Percentiles rank a stretch among this genome's conserved stretches.
Conservation (phyloP, 2,888 invertebrate species). For the Stenodera caucasica region DNA sequence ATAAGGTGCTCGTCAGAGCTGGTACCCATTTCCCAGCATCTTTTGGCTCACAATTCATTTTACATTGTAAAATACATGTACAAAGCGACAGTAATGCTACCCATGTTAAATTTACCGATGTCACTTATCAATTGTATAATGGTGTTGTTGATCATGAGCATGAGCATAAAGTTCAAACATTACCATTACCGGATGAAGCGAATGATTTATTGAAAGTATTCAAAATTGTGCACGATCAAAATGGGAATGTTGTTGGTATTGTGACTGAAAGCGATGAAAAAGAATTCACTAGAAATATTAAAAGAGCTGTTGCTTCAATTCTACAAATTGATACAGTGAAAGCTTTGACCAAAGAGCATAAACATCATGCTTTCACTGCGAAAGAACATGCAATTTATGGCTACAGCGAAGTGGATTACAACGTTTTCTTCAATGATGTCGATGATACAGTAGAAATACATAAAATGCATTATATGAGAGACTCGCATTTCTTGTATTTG, state of each 20-base stretch:
- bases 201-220: constrained; percentile 37
- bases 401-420: constrained; percentile 46
- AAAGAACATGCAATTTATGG: constrained; percentile 53
- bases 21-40: constrained; percentile 47
- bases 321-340: constrained; percentile 49
- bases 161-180: constrained; percentile 27
- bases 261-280: constrained; percentile 44
- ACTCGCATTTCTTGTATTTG: constrained; percentile 43
- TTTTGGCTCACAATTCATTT: constrained; percentile 48
- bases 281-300: constrained; percentile 53
- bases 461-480: constrained; percentile 45
- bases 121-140: constrained; percentile 49
- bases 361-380: constrained; percentile 43
- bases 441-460: constrained; percentile 44
- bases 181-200: constrained; percentile 36
- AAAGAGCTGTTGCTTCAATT: constrained; percentile 53
- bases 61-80: constrained; percentile 50
- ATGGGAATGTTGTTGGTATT: constrained; percentile 46
- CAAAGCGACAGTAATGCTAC: constrained; percentile 43
- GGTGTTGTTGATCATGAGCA: constrained; percentile 34
- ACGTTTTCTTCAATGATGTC: constrained; percentile 41
- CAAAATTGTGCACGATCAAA: constrained; percentile 36
- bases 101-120: constrained; percentile 43
- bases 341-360: constrained; percentile 35
- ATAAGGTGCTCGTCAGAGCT: constrained; percentile 50